A percentile compares a stretch with the other conserved stretches of the same genome.
Evolutionary conservation across 2,797 vertebrate species (phyloP).

Genomic region (Pagetopsis macropterus): DNA sequence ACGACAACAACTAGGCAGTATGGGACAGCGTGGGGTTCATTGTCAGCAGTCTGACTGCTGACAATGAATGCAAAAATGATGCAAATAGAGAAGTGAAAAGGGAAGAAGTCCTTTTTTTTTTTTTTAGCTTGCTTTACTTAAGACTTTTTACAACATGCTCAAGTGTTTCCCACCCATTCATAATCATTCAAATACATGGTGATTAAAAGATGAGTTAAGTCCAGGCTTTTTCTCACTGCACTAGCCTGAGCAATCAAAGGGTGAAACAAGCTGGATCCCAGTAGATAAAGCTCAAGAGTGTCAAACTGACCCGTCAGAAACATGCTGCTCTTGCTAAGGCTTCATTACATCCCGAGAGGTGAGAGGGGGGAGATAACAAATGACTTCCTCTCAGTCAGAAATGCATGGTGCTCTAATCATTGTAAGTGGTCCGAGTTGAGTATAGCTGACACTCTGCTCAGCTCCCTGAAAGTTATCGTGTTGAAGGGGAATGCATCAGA

Average conservation of each 20-base stretch:
- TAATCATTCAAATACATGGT: not conserved
- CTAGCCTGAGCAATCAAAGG: not conserved
- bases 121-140: not conserved
- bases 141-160: not conserved
- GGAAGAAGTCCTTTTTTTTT: too few species aligned
- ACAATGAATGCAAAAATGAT: too few species aligned
- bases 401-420: not conserved
- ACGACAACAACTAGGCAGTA: too few species aligned
- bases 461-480: slow-evolving; percentile 19
- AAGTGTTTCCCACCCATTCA: not conserved
- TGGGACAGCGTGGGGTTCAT: too few species aligned
- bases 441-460: not conserved
- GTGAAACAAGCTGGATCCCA: not conserved
- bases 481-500: slow-evolving; percentile 31
- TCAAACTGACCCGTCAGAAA: slow-evolving; percentile 28
- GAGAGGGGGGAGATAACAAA: not conserved
- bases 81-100: not conserved
- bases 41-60: too few species aligned
- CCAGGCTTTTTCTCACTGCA: slow-evolving; percentile 9
- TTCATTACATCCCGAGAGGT: not conserved
- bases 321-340: not conserved
- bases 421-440: slow-evolving; percentile 5
- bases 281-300: not conserved
- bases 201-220: not conserved
- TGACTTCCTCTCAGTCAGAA: slow-evolving; percentile 9